A percentile compares a stretch with the other conserved stretches of the same genome.
Evolutionary conservation across 2,888 invertebrate species (phyloP).

Genomic region (Acanthopleura granulata): DNA sequence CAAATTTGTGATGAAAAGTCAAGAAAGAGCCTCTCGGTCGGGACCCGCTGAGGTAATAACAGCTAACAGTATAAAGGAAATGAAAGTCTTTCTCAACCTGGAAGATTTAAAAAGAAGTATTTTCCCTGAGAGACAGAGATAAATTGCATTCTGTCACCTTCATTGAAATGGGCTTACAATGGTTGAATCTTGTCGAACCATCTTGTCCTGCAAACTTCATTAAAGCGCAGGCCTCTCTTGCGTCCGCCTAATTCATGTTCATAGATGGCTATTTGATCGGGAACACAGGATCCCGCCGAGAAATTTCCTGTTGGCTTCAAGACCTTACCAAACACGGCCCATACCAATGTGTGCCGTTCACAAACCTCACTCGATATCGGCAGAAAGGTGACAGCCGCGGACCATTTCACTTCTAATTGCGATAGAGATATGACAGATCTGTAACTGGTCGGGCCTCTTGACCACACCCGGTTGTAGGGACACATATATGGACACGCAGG

Average conservation of each 20-base stretch:
- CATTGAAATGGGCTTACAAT: slow-evolving; percentile 1
- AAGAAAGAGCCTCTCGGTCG: not conserved
- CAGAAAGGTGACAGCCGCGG: too few relatives aligned
- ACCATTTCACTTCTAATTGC: too few relatives aligned
- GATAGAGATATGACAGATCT: too few relatives aligned
- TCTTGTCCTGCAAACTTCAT: slow-evolving; percentile 3
- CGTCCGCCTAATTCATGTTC: not conserved
- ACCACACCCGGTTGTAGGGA: too few relatives aligned
- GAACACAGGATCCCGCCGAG: not conserved
- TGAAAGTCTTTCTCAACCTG: slow-evolving; percentile 3
- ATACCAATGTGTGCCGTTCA: too few relatives aligned
- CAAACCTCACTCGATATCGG: too few relatives aligned
- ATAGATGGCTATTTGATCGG: not conserved
- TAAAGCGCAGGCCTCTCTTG: not conserved
- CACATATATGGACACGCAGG: too few relatives aligned
- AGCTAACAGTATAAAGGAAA: not conserved
- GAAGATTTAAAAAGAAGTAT: not conserved
- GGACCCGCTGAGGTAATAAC: slow-evolving; percentile 1
- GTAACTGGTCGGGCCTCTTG: too few relatives aligned
- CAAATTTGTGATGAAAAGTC: slow-evolving; percentile 7
- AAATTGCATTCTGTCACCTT: slow-evolving; percentile 10
- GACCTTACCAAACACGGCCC: too few relatives aligned
- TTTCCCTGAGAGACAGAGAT: not conserved
- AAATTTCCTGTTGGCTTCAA: not conserved
- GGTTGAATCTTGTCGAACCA: slow-evolving; percentile 8